Evolutionary conservation across 2,113 vertebrate species (phyloP), one percentile per base, ranked within the genome.

Genomic region (Esox niger): DNA sequence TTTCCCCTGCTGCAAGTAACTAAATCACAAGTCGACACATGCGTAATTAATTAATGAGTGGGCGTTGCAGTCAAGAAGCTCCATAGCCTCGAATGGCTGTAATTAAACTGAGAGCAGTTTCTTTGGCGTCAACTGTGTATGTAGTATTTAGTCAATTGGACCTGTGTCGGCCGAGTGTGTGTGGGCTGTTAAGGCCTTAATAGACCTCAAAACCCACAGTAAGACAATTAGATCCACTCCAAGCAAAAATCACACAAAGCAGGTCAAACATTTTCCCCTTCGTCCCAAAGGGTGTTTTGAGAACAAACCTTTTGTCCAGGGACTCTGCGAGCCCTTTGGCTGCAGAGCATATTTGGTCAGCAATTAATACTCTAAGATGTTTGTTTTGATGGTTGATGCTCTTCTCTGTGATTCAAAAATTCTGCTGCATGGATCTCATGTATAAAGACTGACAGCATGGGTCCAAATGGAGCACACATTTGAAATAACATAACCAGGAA

Each of bases 11-110:
- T n/a, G 78, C 75, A 79, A 75, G 77, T 81, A 65, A 71, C 83
- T 83, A 85, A 66, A 87, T 83, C 88, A 87, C 79, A 82, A 77
- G 77, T 59, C 79, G 81, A 80, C 77, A 81, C 82, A 73, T 61
- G 67, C 74, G 86, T 88, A 83, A 88, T 88, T 86, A 88, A 90
- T 88, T 88, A 84, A 88, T 85, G 84, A 85, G 82, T 60, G 69
- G 78, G 74, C 74, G 77, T 71, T 79, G 86, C 79, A 80, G 80
- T 52, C 78, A 79, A 82, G 82, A 83, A 76, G 80, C 71, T 77
- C 69, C 73, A 78, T 77, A 59, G 82, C 83, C 86, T 85, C 81
- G 79, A 81, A 87, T 82, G 82, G 85, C 74, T 74, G 81, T 86
- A 88, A 90, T 90, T 88, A 87, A 87, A 87, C 82, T 72, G 82